Conservation (phyloP, 1,140 invertebrate genomes). For the Drosophila pseudoobscura region DNA sequence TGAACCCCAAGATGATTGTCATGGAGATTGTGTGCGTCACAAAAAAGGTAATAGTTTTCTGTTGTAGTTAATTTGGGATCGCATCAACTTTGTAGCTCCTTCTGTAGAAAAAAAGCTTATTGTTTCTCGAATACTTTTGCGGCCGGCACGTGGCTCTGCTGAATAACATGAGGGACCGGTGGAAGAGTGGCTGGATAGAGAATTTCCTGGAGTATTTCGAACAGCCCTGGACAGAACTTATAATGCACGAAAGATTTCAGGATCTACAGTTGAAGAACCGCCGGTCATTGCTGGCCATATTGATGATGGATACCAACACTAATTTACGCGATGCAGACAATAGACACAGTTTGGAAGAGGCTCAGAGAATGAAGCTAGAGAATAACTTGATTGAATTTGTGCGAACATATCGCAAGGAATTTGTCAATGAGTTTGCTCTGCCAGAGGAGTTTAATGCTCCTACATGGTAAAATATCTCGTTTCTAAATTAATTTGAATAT, state of each 20-base stretch:
- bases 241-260: constrained; percentile 62
- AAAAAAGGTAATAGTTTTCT: constrained; percentile 16
- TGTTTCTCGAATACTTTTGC: constrained; percentile 57
- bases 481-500: neutral
- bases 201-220: constrained; percentile 53
- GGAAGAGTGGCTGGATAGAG: constrained; percentile 25
- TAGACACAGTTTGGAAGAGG: neutral
- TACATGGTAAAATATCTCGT: too few relatives aligned
- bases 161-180: constrained; percentile 50
- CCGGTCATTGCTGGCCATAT: constrained; percentile 21
- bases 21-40: constrained; percentile 55
- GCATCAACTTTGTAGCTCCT: neutral
- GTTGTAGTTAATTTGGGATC: neutral
- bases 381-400: constrained; percentile 54
- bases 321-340: neutral
- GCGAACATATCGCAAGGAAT: constrained; percentile 51
- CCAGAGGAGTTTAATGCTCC: constrained; percentile 48
- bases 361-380: constrained; percentile 36
- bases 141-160: constrained; percentile 54
- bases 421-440: constrained; percentile 51
- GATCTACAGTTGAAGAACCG: constrained; percentile 54
- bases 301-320: constrained; percentile 23
- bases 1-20: constrained; percentile 19
- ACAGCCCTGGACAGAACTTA: constrained; percentile 58
- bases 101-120: constrained; percentile 9